Base-by-base conservation (phyloP, 2,113 vertebrate genomes). In the Percina caprodes region DNA sequence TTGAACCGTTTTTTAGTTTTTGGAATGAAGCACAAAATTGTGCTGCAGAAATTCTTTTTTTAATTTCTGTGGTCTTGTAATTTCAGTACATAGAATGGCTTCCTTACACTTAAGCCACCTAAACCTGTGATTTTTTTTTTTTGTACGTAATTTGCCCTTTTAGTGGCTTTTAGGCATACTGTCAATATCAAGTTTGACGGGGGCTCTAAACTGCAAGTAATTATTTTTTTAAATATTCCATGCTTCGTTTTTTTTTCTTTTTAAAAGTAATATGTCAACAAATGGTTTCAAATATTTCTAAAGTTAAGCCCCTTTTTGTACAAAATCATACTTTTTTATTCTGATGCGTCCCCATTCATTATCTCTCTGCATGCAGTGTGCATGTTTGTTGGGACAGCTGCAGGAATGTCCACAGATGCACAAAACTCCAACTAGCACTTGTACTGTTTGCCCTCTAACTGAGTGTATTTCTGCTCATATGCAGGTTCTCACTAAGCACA, bases 301-400 rank as follows among this genome's bases (percentile, higher is more conserved):
- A 23, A 61, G 9, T 26, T 6, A 21, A 49, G 1, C 42, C 6
- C 0, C 11, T 62, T 26, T 62, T 3, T 62, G 23, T 46, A 12
- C 4, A 62, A 79, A 71, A 63, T 70, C 23, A 21, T 19, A 23
- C 18, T 48, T 55, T 78, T 49, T 18, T 18, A 18, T 54, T 62
- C 35, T n/a, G n/a, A 51, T 45, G 6, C 45, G 18, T 58, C 56
- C 49, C 2, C 19, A 1, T 16, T 54, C 54, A 14, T 48, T 18
- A 3, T 48, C 39, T 16, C n/a, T 55, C 54, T 68, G 62, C 54
- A 13, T 13, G 62, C 51, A 48, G 52, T 67, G 19, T 30, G 33
- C 7, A 56, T 63, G 42, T 73, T 70, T 82, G 56, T 39, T 26
- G 6, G 52, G 26, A 80, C 24, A n/a, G n/a, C 56, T 60, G 30